Evolutionary conservation across 1,140 invertebrate genomes (phyloP), one percentile per base, ranked within the genome.

Genomic region (Zaprionus vittiger): DNA sequence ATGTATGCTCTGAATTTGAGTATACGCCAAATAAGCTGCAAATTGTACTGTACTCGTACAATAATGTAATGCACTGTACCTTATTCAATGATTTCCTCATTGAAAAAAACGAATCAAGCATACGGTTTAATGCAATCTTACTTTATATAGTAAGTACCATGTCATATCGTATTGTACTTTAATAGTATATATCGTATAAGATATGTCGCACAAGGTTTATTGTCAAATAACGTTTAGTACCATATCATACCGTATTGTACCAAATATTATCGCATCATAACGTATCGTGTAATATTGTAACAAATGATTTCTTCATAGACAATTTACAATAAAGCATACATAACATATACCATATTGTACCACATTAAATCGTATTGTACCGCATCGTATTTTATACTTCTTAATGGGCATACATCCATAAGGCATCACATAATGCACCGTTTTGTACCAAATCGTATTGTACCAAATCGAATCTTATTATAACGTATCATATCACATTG

Each of bases 11-110:
- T 12, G 17, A 3, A 49, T 5, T 22, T 71, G 68, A 44, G 38
- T 22, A 70, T 75, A 75, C 73, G 59, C 38, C 73, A 41, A 57
- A 34, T 37, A 24, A 54, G 44, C 31, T 59, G 34, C 15, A 38
- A 22, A 60, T 49, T 22, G 52, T 47, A 17, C 9, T 47, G 41
- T 17, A 5, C 38, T 4, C 14, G 5, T 22, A 31, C 28, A 31
- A 31, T 7, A 17, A 41, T 2, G n/a, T 6, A 41, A n/a, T n/a
- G 38, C n/a, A 41, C 15, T 12, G 5, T 41, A n/a, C 1, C 38
- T 4, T n/a, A 41, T 34, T 34, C 2, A 34, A 34, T 34, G 9
- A 31, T 34, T 34, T 34, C 9, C 9, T 11, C 31, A 41, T 41
- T 41, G 0, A 41, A 15, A 41, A n/a, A 17, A 44, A 44, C 2